Base-by-base conservation (phyloP, 2,797 vertebrate species). In the Sus cebifrons region DNA sequence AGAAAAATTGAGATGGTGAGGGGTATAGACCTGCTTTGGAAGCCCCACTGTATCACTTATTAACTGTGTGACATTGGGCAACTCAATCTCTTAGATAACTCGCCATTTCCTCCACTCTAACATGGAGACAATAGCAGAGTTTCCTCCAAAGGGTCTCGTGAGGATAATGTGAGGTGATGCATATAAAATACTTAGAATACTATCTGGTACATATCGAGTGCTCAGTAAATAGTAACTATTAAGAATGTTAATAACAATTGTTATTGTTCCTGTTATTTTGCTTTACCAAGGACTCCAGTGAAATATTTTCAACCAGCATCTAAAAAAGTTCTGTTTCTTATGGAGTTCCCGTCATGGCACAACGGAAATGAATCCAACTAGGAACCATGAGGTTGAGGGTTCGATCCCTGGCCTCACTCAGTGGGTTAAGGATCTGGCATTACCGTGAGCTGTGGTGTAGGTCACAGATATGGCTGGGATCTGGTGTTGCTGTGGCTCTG, bases 311-410 rank as follows among this genome's bases (percentile, higher is more conserved):
- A 62, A 17, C 78, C 52, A 68, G 58, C 32, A 4, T 25, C 36
- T 83, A 20, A 67, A 77, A 86, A 77, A 86, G 62, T 82, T 75
- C 44, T 68, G 44, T 49, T 74, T 96, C 93, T 92, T 95, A 36
- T 36, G 36, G 36, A 36, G 36, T 36, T 36, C 36, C 36, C 36
- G 36, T 36, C 36, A 4, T 36, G 36, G 36, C 36, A 36, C 36
- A 36, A 36, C 36, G 36, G 36, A 36, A 36, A 36, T 36, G 36
- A 36, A 36, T 36, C 36, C 36, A 36, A 36, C 36, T 36, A 36
- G 36, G 36, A 36, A 36, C 36, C 36, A 36, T 36, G 36, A 36
- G 36, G 36, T 36, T 36, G 36, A 36, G 36, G 36, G 36, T 36
- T 36, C 36, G 36, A 36, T 36, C 36, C 36, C 36, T 36, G 36